Base-by-base conservation (phyloP, 1,140 invertebrate species). In the Whitmania pigra region DNA sequence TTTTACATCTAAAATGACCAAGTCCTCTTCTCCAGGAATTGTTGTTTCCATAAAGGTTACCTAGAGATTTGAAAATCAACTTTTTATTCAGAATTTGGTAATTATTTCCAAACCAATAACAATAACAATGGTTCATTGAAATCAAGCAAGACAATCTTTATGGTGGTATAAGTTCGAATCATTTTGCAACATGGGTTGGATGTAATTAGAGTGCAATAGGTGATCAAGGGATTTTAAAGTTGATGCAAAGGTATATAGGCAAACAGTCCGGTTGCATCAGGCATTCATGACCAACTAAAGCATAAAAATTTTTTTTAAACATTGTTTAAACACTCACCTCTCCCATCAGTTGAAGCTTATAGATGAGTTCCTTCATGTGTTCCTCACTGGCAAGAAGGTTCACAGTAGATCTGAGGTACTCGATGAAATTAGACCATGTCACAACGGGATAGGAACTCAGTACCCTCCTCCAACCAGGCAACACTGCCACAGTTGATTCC, bases 1-100 rank as follows among this genome's bases (percentile, higher is more conserved):
- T 67, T 86, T 84, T 0, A 89, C 88, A 78, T 85, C 86, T 15
- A 91, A 77, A 17, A 91, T 86, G 17, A 92, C 84, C n/a, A 91
- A 80, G 79, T 91, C 87, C 25, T 85, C 78, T n/a, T 76, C 77
- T 53, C 77, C 74, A 43, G 84, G 83, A 74, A 81, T 83, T 71
- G 85, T 83, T n/a, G 73, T 74, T 70, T 74, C 73, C 72, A 85
- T 78, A 77, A 84, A 85, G 17, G 85, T 82, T 73, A 84, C 84
- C 80, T 83, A 79, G 27, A 77, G 77, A n/a, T 55, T 25, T 49
- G 60, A 67, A 74, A 49, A 73, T 71, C 72, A 76, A 29, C 49
- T 36, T 36, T 36, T 2, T 36, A 36, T 6, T 36, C 2, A 36
- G 31, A 36, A 36, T 36, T 36, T 36, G 6, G 2, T 36, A 36